Percentiles rank a stretch among this genome's conserved stretches.
Evolutionary conservation across 2,797 vertebrate species (phyloP).

Genomic region (Ceryle rudis): DNA sequence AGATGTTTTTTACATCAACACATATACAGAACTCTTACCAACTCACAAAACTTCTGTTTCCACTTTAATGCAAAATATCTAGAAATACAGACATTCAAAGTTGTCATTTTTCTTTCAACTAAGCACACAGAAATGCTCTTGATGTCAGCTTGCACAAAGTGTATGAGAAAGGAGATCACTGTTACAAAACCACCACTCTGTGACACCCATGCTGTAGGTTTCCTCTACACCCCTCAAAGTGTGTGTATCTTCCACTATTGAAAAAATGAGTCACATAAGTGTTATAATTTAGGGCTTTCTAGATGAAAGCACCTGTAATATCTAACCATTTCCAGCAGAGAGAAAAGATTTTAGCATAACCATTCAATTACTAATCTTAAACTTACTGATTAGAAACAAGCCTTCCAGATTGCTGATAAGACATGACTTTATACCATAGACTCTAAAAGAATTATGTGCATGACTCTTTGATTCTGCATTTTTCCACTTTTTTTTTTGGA

Average conservation of each 20-base stretch:
- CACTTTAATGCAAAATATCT: neutral
- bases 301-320: neutral
- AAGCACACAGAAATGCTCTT: neutral
- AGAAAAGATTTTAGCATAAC: neutral
- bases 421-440: neutral
- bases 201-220: neutral
- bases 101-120: neutral
- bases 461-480: neutral
- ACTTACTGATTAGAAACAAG: neutral
- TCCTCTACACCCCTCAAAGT: neutral
- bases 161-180: neutral
- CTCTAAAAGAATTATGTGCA: neutral
- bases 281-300: neutral
- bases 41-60: neutral
- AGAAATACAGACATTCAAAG: neutral
- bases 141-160: neutral
- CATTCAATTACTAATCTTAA: neutral
- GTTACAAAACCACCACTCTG: neutral
- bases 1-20: neutral
- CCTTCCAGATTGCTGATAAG: neutral
- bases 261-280: neutral
- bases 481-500: neutral
- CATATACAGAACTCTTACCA: neutral
- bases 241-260: neutral
- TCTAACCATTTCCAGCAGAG: constrained; percentile 1